Percentiles rank a stretch among this genome's conserved stretches.
Conservation (phyloP, 2,888 invertebrate genomes). For the Drosophila atripex region DNA sequence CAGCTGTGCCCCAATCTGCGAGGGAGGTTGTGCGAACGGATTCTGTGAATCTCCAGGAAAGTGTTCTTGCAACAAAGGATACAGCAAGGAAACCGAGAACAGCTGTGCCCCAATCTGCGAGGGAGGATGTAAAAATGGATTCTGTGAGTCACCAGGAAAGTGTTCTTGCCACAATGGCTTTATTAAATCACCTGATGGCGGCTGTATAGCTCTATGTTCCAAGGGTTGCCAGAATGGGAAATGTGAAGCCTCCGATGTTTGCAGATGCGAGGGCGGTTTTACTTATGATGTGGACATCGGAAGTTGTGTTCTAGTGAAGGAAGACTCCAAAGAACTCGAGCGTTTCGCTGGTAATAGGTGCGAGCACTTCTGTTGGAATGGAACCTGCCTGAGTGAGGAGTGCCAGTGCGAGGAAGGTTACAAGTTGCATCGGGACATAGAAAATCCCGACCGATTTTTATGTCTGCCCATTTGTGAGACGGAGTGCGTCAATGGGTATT, state of each 20-base stretch:
- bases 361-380: constrained; percentile 47
- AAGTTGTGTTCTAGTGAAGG: constrained; percentile 51
- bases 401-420: constrained; percentile 45
- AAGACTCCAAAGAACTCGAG: background rate
- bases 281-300: constrained; percentile 77
- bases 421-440: constrained; percentile 24
- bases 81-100: background rate
- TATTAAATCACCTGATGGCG: background rate
- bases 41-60: constrained; percentile 6
- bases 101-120: background rate
- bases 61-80: constrained; percentile 13
- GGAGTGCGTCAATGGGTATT: constrained; percentile 50
- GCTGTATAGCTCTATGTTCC: constrained; percentile 23
- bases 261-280: constrained; percentile 87
- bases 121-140: constrained; percentile 12
- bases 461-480: constrained; percentile 54
- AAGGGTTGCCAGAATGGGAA: constrained; percentile 61
- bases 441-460: background rate
- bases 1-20: constrained; percentile 4
- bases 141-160: background rate
- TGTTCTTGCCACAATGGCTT: constrained; percentile 36
- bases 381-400: constrained; percentile 44
- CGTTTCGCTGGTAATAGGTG: constrained; percentile 14
- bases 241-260: constrained; percentile 88
- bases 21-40: constrained; percentile 5